Percentiles rank a stretch among this genome's conserved stretches.
phyloP scores from a whole-genome alignment of 2,888 invertebrate genomes.

The Dendrolimus pini region DNA sequence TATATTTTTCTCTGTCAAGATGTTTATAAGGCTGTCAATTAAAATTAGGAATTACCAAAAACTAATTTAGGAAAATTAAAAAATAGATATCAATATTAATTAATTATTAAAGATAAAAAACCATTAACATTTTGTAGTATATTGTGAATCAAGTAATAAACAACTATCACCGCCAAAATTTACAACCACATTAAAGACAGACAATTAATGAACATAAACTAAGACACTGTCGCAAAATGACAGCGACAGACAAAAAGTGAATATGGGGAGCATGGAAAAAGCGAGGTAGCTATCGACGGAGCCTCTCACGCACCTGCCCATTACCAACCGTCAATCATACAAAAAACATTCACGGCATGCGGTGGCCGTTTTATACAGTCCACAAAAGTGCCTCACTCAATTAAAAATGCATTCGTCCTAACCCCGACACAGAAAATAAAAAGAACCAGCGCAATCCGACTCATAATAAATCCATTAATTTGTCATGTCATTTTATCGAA shows the following conservation, averaged over 20 bases:
- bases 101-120: too few species aligned
- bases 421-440: constrained; percentile 59
- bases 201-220: constrained; percentile 48
- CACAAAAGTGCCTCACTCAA: constrained; percentile 75
- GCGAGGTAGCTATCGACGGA: constrained; percentile 65
- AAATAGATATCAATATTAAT: too few species aligned
- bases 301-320: constrained; percentile 71
- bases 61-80: too few species aligned
- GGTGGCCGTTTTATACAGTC: constrained; percentile 73
- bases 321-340: constrained; percentile 74
- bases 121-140: neutral
- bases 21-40: too few species aligned
- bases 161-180: constrained; percentile 26
- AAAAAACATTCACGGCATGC: constrained; percentile 68
- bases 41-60: too few species aligned
- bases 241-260: constrained; percentile 50
- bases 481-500: constrained; percentile 72
- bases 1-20: too few species aligned
- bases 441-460: constrained; percentile 55
- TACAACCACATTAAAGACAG: constrained; percentile 36
- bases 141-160: constrained; percentile 8
- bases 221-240: constrained; percentile 47
- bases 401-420: constrained; percentile 76
- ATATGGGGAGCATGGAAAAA: constrained; percentile 54
- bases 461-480: constrained; percentile 77